Conservation (phyloP, 1,140 invertebrate species). For the Pachyrhynchus sulphureomaculatus region DNA sequence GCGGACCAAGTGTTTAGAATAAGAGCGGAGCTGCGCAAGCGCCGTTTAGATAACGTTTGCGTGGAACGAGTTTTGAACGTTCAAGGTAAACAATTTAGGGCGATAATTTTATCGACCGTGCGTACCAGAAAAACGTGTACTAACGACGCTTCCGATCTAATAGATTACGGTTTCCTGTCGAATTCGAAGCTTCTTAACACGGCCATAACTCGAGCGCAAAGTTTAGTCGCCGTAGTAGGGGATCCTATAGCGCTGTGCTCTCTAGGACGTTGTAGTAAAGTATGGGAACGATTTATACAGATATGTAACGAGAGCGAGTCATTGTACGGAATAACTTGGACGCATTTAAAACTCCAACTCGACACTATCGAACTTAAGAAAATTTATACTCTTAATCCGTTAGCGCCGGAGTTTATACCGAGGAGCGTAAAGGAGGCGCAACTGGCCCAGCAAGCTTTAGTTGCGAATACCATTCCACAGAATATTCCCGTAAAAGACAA, state of each 20-base stretch:
- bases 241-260: slow-evolving; percentile 85
- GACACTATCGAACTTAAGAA: slow-evolving; percentile 74
- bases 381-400: slow-evolving; percentile 75
- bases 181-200: slow-evolving; percentile 85
- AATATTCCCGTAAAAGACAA: slow-evolving; percentile 5
- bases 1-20: slow-evolving; percentile 82
- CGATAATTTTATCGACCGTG: slow-evolving; percentile 83
- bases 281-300: slow-evolving; percentile 81
- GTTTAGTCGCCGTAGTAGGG: slow-evolving; percentile 83
- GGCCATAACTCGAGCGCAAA: slow-evolving; percentile 83
- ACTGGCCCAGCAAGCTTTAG: slow-evolving; percentile 4
- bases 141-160: slow-evolving; percentile 60
- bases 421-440: slow-evolving; percentile 33
- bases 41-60: slow-evolving; percentile 72
- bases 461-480: neutral
- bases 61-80: slow-evolving; percentile 87
- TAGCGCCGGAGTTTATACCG: slow-evolving; percentile 80
- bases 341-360: slow-evolving; percentile 65
- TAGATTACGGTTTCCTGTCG: slow-evolving; percentile 84
- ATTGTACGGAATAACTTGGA: slow-evolving; percentile 73
- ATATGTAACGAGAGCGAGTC: slow-evolving; percentile 74
- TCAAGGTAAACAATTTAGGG: slow-evolving; percentile 87
- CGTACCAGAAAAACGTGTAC: slow-evolving; percentile 73
- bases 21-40: slow-evolving; percentile 74
- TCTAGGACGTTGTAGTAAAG: slow-evolving; percentile 78